A percentile compares a stretch with the other conserved stretches of the same genome.
These are phyloP conservation scores for Cyprinodon variegatus DNA, from an alignment of 2,113 vertebrate species.

Conservation along the genomic window DNA sequence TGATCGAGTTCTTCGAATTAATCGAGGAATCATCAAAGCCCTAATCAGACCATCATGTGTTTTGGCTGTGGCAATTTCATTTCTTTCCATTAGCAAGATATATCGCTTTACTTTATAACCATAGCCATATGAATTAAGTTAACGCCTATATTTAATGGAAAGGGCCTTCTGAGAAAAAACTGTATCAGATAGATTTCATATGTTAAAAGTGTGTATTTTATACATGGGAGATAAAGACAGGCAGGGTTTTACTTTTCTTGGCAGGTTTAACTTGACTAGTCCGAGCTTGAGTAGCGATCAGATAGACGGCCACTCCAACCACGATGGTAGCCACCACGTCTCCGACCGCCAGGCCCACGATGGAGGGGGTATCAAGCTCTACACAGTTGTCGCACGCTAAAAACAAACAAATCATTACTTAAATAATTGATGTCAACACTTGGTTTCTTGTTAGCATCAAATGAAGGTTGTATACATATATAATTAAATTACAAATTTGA, in stretches of 20 bases:
- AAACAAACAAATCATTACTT: slow-evolving; percentile 7
- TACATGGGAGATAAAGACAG: background rate
- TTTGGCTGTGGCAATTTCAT: too few relatives aligned
- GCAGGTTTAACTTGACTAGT: background rate
- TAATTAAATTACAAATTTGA: background rate
- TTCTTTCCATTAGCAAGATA: too few relatives aligned
- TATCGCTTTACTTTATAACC: too few relatives aligned
- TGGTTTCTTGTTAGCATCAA: background rate
- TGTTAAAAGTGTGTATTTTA: background rate
- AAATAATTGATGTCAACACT: background rate
- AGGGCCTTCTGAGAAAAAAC: background rate
- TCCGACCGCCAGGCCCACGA: slow-evolving; percentile 26
- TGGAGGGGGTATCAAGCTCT: rapidly evolving
- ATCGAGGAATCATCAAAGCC: too few relatives aligned
- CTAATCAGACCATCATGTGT: too few relatives aligned
- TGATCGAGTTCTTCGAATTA: too few relatives aligned
- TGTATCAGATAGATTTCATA: too few relatives aligned
- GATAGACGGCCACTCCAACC: slow-evolving; percentile 69
- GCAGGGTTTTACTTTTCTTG: slow-evolving; percentile 62
- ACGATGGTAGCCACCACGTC: slow-evolving; percentile 49
- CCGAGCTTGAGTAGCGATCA: slow-evolving; percentile 37
- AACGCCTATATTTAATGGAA: background rate
- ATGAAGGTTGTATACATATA: background rate
- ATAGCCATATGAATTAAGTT: background rate
- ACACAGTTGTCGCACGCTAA: slow-evolving; percentile 76